These are phyloP conservation scores for Zootermopsis nevadensis DNA, from an alignment of 2,888 invertebrate species.

Conservation along the genomic window DNA sequence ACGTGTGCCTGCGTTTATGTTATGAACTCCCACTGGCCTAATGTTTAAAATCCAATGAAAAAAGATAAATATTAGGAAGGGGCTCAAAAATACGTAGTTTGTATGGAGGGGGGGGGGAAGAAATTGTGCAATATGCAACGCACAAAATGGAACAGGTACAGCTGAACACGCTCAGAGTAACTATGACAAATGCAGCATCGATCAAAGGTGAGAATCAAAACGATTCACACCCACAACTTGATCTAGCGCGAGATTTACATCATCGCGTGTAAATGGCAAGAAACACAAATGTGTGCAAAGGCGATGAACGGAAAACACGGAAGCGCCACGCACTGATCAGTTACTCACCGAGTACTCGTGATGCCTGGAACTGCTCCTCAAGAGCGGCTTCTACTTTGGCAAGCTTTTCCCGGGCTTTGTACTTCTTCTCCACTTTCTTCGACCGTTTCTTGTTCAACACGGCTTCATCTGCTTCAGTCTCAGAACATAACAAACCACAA, in stretches of 20 bases:
- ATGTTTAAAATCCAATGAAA: too few species aligned
- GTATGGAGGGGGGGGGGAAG: too few species aligned
- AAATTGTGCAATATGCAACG: too few species aligned
- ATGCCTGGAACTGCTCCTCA: conserved; percentile 97
- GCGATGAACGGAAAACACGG: too few species aligned
- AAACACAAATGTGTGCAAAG: neutral
- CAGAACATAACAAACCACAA: conserved; percentile 57
- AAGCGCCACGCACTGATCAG: too few species aligned
- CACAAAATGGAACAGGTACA: neutral
- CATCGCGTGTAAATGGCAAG: conserved; percentile 12
- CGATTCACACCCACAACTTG: conserved; percentile 23
- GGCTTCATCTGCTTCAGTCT: conserved; percentile 95
- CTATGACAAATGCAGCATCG: conserved; percentile 52
- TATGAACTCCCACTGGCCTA: too few species aligned
- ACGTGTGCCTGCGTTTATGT: too few species aligned
- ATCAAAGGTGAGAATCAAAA: conserved; percentile 44
- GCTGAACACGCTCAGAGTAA: conserved; percentile 51
- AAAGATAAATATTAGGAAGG: too few species aligned
- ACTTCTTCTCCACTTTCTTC: conserved; percentile 92
- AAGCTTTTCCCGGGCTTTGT: conserved; percentile 89
- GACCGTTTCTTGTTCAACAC: conserved; percentile 94
- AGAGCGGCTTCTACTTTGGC: conserved; percentile 94
- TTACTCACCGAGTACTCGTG: conserved; percentile 88
- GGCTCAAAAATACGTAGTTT: too few species aligned
- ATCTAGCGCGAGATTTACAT: conserved; percentile 28